phyloP scores from a whole-genome alignment of 2,113 vertebrate species.

The Chloebia gouldiae region DNA sequence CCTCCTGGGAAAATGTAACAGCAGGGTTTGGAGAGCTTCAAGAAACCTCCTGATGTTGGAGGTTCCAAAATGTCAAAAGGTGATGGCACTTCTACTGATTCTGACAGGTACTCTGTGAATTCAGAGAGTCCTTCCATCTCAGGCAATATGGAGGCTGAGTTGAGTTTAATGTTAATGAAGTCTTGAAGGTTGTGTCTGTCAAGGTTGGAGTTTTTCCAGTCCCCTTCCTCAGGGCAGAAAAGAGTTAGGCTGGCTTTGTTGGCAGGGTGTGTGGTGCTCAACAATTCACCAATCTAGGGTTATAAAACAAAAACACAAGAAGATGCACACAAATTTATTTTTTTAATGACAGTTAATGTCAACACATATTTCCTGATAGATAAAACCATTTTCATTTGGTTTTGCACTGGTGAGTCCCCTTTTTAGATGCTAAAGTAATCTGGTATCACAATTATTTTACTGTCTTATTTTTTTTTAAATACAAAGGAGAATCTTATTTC shows the following conservation, averaged over 20 bases:
- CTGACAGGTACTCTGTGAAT: conserved; percentile 95
- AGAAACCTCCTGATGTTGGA: conserved; percentile 92
- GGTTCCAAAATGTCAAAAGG: conserved; percentile 95
- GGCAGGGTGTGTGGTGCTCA: conserved; percentile 93
- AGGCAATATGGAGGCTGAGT: conserved; percentile 87
- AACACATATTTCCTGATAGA: not conserved
- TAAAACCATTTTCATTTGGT: not conserved
- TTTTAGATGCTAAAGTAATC: not conserved
- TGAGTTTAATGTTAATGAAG: conserved; percentile 96
- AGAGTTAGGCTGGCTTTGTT: conserved; percentile 95
- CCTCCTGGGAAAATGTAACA: conserved; percentile 97
- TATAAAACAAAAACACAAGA: conserved; percentile 11
- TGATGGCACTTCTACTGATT: conserved; percentile 97
- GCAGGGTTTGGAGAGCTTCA: conserved; percentile 96
- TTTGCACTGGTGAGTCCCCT: not conserved
- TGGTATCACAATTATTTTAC: not conserved
- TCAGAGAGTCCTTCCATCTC: conserved; percentile 98
- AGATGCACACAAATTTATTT: not conserved
- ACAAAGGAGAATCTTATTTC: not conserved
- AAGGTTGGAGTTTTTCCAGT: conserved; percentile 96
- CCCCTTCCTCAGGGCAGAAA: conserved; percentile 92
- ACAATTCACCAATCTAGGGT: conserved; percentile 89
- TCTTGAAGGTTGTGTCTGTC: conserved; percentile 97
- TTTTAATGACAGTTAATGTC: not conserved
- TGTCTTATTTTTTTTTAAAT: not conserved